Conservation (phyloP, 2,113 vertebrate genomes). For the Harpagus bidentatus region DNA sequence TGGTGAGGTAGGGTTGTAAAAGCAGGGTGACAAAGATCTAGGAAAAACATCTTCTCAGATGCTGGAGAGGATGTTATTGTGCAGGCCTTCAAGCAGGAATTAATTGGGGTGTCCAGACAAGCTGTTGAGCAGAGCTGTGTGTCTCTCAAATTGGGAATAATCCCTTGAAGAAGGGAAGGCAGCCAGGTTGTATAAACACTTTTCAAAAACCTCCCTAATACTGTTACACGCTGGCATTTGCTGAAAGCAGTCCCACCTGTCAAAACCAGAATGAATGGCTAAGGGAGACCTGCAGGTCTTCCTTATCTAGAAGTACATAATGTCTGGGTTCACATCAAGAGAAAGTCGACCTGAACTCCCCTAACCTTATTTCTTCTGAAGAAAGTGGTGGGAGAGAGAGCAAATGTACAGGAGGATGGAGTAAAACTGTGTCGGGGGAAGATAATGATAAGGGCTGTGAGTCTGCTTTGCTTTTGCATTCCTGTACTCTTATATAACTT, state of each 20-base stretch:
- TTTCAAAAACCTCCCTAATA: background rate
- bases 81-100: background rate
- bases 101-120: background rate
- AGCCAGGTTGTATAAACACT: background rate
- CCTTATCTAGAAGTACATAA: background rate
- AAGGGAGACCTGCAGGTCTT: background rate
- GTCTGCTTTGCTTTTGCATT: background rate
- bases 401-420: background rate
- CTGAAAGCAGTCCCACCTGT: background rate
- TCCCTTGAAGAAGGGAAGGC: background rate
- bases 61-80: background rate
- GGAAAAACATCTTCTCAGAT: background rate
- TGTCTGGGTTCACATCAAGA: background rate
- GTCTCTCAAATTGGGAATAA: background rate
- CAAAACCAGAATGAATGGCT: background rate
- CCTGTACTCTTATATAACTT: background rate
- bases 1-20: background rate
- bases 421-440: fast-evolving
- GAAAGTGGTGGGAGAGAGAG: background rate
- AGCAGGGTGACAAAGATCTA: background rate
- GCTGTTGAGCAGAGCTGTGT: background rate
- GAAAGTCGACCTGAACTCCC: background rate
- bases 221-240: fast-evolving
- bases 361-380: background rate
- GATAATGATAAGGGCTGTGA: background rate